phyloP scores from a whole-genome alignment of 1,140 invertebrate genomes.

The Hylyphantes graminicola region DNA sequence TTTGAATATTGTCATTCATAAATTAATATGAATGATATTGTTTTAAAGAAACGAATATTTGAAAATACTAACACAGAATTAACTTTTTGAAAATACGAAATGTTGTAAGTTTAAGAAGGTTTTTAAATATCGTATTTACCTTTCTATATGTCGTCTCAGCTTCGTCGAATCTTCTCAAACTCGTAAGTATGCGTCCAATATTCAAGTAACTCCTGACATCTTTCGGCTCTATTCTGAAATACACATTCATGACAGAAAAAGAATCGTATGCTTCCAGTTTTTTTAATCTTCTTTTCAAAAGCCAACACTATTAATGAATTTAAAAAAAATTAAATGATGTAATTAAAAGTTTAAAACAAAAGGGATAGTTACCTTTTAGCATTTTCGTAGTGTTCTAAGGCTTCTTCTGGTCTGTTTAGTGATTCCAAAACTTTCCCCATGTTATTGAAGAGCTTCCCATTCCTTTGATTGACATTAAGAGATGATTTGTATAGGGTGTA shows the following conservation, averaged over 20 bases:
- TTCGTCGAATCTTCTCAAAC: conserved; percentile 88
- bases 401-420: conserved; percentile 83
- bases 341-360: background rate
- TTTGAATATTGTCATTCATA: too few relatives aligned
- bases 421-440: conserved; percentile 94
- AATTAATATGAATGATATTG: too few relatives aligned
- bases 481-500: conserved; percentile 93
- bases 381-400: conserved; percentile 90
- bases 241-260: background rate
- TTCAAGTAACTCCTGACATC: conserved; percentile 97
- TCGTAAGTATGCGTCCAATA: conserved; percentile 93
- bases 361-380: conserved; percentile 76
- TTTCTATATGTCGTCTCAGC: conserved; percentile 91
- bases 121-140: conserved; percentile 67
- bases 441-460: conserved; percentile 97
- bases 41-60: too few relatives aligned
- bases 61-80: too few relatives aligned
- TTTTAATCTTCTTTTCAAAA: too few relatives aligned
- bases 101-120: background rate
- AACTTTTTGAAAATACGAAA: background rate
- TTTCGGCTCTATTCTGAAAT: conserved; percentile 84
- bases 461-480: conserved; percentile 87
- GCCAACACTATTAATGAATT: background rate
- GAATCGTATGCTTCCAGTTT: too few relatives aligned
- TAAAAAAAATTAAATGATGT: background rate